Evolutionary conservation across 2,113 vertebrate genomes (phyloP), one percentile per base, ranked within the genome.

Genomic region (Piaya cayana): DNA sequence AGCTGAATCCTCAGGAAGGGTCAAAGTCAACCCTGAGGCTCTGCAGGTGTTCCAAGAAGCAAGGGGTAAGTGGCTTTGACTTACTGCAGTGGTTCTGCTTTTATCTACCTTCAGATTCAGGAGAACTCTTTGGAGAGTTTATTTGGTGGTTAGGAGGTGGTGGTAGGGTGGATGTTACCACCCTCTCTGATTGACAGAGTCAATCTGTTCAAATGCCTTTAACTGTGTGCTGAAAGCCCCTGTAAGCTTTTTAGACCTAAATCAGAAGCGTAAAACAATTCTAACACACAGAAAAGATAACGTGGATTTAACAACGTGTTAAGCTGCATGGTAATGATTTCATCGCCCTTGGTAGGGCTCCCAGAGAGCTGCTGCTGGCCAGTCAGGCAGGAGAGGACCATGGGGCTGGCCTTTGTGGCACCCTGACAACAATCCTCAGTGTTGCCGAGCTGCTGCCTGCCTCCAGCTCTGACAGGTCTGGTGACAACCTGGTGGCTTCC

Each of bases 1-100:
- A 17, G 94, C 93, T 0, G 98, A 98, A 82, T 92, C 97, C 5
- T 91, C 97, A 0, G 98, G 98, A 84, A 98, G 98, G 19, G 97
- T 98, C 82, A 99, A 97, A 96, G 98, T 99, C 83, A 98, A 99
- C 67, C 97, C 98, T 0, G 98, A 99, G 91, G 98, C 99, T 4
- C 94, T 99, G 91, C 87, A 93, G 75, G 91, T 98, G 90, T 99
- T 98, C 91, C 97, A 97, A 67, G 98, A 99, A 81, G 99, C 99
- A 34, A 98, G 97, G 92, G 98, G 99, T 99, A 92, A 98, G 99
- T 98, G 43, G n/a, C n/a, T 42, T 80, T 64, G 72, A 15, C 30
- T 42, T 55, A n/a, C 26, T 36, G 53, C 21, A 27, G 49, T 32
- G 12, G 5, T 2, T 1, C 21, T 80, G 25, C 29, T 52, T 80